These are phyloP conservation scores for Hylaeus anthracinus DNA, from an alignment of 1,140 invertebrate species.

Conservation along the genomic window DNA sequence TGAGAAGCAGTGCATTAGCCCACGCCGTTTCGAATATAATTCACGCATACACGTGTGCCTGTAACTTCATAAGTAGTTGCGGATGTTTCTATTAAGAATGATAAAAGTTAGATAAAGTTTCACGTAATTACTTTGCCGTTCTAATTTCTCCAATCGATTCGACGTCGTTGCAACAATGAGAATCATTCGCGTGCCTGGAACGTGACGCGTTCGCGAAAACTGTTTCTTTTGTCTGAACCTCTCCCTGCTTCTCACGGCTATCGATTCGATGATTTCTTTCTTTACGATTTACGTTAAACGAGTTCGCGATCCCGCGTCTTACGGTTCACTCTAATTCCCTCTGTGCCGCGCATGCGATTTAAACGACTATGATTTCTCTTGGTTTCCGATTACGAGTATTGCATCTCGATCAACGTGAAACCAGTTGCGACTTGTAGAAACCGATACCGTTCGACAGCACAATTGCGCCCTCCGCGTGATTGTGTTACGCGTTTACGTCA, in stretches of 20 bases:
- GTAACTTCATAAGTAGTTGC: not conserved
- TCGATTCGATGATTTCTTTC: not conserved
- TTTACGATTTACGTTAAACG: no score
- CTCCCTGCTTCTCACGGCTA: not conserved
- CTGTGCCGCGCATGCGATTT: not conserved
- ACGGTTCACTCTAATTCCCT: not conserved
- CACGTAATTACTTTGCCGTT: not conserved
- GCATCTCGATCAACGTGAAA: constrained; percentile 39
- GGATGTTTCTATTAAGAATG: constrained; percentile 33
- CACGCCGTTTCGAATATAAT: not conserved
- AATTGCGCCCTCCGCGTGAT: constrained; percentile 21
- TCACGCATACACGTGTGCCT: no score
- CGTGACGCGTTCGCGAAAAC: no score
- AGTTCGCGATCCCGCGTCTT: not conserved
- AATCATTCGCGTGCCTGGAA: no score
- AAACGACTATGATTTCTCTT: constrained; percentile 21
- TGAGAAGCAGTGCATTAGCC: no score
- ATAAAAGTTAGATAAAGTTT: constrained; percentile 30
- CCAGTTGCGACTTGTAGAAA: constrained; percentile 55
- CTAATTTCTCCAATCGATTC: constrained; percentile 9
- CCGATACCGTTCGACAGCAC: constrained; percentile 43
- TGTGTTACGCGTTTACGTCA: constrained; percentile 11
- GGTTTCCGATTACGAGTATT: constrained; percentile 34
- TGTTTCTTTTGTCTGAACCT: no score
- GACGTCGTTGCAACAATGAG: not conserved